Evolutionary conservation across 2,113 vertebrate genomes (phyloP), one percentile per base, ranked within the genome.

Genomic region (Sapayoa aenigma): DNA sequence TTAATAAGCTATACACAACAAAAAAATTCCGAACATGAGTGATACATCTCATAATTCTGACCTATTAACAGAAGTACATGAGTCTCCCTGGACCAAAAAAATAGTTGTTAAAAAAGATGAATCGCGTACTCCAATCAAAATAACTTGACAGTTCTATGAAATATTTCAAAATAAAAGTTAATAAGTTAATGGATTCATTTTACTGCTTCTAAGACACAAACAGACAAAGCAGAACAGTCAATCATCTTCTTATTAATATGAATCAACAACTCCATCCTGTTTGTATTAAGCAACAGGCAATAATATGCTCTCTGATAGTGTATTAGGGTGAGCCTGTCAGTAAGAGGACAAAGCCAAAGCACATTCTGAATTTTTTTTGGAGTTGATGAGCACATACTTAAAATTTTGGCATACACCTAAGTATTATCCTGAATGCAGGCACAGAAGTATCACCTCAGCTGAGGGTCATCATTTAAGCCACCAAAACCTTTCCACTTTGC

Each of bases 101-200:
- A 88, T 37, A 87, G 90, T 93, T 94, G 93, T 95, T 96, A 90
- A 84, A 92, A 90, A 84, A 93, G 88, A 94, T 90, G 56, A 96
- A 96, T 94, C 6, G 1, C 92, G 87, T 95, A 76, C 53, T 96
- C 85, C 84, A 93, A 94, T 92, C 92, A 96, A 96, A 96, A 96
- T 95, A 96, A 75, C 79, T 72, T 93, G 94, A 92, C 94, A 94
- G 95, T 87, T 90, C 53, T 44, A 35, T 92, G 88, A 95, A 96
- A 90, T 84, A 92, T 96, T 96, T 94, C 88, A 96, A 96, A 96
- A 96, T 96, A 91, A 93, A 92, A 96, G 95, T 87, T 96, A 96
- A 96, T 93, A 96, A 95, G 96, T 94, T 94, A 96, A 96, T 95
- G 83, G 93, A 94, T 95, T 90, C 92, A 72, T 88, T 96, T 95